Percentiles rank a stretch among this genome's conserved stretches.
These are phyloP conservation scores for Vulpes vulpes DNA, from an alignment of 2,113 vertebrate genomes.

Conservation along the genomic window DNA sequence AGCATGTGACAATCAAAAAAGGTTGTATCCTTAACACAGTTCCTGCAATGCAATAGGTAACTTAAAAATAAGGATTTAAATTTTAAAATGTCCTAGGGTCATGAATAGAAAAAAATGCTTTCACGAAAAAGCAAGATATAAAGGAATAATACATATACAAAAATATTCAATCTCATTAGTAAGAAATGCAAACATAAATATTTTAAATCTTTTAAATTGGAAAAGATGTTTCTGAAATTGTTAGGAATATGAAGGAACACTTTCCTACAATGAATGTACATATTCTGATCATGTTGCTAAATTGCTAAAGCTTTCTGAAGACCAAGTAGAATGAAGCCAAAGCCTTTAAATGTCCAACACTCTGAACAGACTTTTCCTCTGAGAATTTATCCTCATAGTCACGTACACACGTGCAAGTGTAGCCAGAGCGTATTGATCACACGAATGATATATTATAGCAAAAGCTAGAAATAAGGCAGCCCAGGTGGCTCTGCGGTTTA, in stretches of 20 bases:
- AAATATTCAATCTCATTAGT: background rate
- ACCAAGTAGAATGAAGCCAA: background rate
- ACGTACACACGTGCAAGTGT: background rate
- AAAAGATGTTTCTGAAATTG: background rate
- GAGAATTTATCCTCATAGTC: background rate
- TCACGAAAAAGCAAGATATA: background rate
- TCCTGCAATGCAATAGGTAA: background rate
- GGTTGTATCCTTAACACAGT: background rate
- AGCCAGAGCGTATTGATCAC: background rate
- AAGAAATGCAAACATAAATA: constrained; percentile 1
- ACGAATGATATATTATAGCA: background rate
- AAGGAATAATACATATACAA: background rate
- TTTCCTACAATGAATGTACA: too few species aligned
- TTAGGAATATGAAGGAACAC: background rate
- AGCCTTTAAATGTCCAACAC: background rate
- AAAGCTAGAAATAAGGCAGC: background rate
- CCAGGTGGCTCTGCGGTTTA: too few species aligned
- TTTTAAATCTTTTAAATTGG: constrained; percentile 9
- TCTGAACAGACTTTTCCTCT: constrained; percentile 2
- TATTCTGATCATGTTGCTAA: background rate
- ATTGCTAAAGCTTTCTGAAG: background rate
- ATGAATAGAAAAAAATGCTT: background rate
- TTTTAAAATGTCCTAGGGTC: background rate
- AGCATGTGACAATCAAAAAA: background rate
- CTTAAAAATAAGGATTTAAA: constrained; percentile 37